These are phyloP conservation scores for Dryadula phaetusa DNA, from an alignment of 2,888 invertebrate genomes.

Conservation along the genomic window DNA sequence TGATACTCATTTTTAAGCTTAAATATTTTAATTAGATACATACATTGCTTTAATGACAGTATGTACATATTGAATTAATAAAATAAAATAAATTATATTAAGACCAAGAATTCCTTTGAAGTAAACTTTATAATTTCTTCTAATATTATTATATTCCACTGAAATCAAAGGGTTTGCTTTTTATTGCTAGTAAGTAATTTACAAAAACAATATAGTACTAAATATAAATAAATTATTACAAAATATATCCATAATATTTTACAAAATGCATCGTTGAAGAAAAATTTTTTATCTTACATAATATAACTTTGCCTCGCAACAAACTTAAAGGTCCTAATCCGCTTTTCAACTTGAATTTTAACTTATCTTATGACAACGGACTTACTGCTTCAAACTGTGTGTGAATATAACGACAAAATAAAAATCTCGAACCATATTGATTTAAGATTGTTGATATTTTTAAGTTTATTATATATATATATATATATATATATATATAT, in stretches of 20 bases:
- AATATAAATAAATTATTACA: not conserved
- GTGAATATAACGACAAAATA: conserved; percentile 35
- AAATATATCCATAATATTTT: conserved; percentile 62
- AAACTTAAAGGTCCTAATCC: conserved; percentile 80
- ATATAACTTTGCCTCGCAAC: conserved; percentile 77
- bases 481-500: not conserved
- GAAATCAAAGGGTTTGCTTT: too few relatives aligned
- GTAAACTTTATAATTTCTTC: too few relatives aligned
- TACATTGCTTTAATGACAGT: not conserved
- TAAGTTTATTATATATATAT: not conserved
- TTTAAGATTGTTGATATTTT: not conserved
- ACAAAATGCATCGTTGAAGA: conserved; percentile 59
- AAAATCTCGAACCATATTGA: not conserved
- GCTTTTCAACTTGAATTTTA: conserved; percentile 77
- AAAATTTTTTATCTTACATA: conserved; percentile 70
- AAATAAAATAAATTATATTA: too few relatives aligned
- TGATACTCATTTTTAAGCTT: not conserved
- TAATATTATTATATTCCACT: too few relatives aligned
- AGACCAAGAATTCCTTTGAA: too few relatives aligned
- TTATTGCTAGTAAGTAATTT: too few relatives aligned
- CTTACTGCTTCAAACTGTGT: conserved; percentile 69
- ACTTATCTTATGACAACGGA: conserved; percentile 78
- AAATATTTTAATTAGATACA: not conserved
- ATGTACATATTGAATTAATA: too few relatives aligned
- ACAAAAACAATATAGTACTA: too few relatives aligned